Evolutionary conservation across 2,888 invertebrate genomes (phyloP).

Genomic region (Aphodius sticticus): DNA sequence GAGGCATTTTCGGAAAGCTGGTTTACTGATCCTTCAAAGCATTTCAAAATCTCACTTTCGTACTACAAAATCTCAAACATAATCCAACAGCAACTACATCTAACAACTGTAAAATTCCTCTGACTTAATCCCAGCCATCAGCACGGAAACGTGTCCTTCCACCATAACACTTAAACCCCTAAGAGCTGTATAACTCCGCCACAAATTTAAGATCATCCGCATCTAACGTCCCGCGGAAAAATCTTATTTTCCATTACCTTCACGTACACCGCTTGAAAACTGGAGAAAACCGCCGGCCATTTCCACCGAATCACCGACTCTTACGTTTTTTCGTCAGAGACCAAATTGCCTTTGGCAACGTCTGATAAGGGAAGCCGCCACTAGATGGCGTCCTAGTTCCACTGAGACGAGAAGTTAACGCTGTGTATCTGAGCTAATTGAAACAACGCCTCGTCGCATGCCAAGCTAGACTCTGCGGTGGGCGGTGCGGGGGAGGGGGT

Average conservation of each 20-base stretch:
- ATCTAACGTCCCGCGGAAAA: background rate
- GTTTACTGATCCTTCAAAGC: too few species aligned
- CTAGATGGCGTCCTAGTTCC: conserved; percentile 37
- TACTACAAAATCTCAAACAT: too few species aligned
- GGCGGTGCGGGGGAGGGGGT: background rate
- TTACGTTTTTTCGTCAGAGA: conserved; percentile 23
- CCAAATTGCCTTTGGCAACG: conserved; percentile 29
- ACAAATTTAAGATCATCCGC: background rate
- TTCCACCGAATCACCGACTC: conserved; percentile 19
- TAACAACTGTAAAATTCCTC: too few species aligned
- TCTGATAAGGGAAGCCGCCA: conserved; percentile 39
- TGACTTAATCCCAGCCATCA: too few species aligned
- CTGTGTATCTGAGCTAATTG: conserved; percentile 46
- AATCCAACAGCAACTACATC: too few species aligned
- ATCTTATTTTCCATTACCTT: background rate
- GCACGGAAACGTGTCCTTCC: background rate
- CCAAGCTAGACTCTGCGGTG: conserved; percentile 35
- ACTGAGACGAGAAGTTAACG: conserved; percentile 31
- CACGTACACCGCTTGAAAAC: background rate
- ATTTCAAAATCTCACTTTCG: too few species aligned
- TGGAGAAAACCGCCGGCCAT: background rate
- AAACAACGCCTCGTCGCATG: conserved; percentile 47
- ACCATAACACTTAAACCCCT: background rate
- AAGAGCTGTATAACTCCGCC: background rate
- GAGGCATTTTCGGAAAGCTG: too few species aligned